phyloP scores from a whole-genome alignment of 2,797 vertebrate genomes.

The Myotis planiceps region DNA sequence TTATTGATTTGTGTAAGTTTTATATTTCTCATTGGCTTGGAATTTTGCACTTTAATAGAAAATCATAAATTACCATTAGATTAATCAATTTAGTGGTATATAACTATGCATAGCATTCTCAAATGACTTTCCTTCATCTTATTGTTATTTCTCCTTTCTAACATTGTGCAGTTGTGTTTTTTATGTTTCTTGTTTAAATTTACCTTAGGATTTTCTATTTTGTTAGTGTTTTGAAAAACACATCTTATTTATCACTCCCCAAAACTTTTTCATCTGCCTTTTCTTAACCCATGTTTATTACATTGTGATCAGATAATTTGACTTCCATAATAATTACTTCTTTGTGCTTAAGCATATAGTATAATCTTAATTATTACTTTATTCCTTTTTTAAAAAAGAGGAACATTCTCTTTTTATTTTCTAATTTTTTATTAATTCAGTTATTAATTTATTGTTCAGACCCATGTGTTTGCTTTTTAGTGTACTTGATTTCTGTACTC shows the following conservation, averaged over 20 bases:
- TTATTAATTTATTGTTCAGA: not conserved
- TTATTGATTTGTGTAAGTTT: slow-evolving; percentile 29
- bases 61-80: not conserved
- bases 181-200: not conserved
- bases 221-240: not conserved
- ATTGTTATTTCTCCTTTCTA: not conserved
- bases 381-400: not conserved
- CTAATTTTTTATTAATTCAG: not conserved
- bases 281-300: not conserved
- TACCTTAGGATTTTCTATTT: not conserved
- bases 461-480: not conserved
- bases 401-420: not conserved
- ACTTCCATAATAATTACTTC: not conserved
- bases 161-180: not conserved
- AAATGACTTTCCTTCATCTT: not conserved
- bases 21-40: slow-evolving; percentile 5
- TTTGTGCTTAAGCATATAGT: not conserved
- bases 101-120: not conserved
- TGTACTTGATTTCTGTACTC: not conserved
- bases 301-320: not conserved
- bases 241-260: not conserved
- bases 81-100: not conserved
- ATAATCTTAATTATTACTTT: not conserved
- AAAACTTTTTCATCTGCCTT: not conserved
- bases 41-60: slow-evolving; percentile 22